Conservation (phyloP, 2,888 invertebrate species). For the Bellardia bayeri region DNA sequence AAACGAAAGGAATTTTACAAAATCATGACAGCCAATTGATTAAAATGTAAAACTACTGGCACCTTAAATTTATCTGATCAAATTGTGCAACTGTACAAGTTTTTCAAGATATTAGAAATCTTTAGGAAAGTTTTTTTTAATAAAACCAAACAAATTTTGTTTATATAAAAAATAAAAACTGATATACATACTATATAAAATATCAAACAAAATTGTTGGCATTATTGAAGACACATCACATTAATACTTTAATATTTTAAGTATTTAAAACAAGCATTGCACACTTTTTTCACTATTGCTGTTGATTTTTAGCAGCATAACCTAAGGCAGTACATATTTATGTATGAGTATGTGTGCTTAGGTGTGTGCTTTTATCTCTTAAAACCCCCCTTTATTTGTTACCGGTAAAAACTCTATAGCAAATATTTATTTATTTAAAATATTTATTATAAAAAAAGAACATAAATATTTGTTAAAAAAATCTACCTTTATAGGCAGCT, state of each 20-base stretch:
- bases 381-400: not conserved
- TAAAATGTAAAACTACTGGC: not conserved
- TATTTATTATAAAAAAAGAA: conserved; percentile 19
- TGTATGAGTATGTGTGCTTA: not conserved
- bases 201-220: not conserved
- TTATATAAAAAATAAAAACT: not conserved
- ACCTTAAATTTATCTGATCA: not conserved
- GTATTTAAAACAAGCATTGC: not conserved
- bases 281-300: not conserved
- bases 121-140: too few species aligned
- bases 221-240: not conserved
- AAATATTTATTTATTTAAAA: conserved; percentile 28
- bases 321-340: conserved; percentile 27
- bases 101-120: too few species aligned
- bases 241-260: not conserved
- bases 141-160: too few species aligned
- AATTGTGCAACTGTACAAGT: too few species aligned
- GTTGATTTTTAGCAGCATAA: not conserved
- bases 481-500: not conserved
- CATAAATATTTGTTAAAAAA: conserved; percentile 22
- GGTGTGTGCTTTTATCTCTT: not conserved
- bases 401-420: not conserved
- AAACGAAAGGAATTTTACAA: too few species aligned
- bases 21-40: not conserved
- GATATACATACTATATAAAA: not conserved